phyloP scores from a whole-genome alignment of 1,140 invertebrate genomes.

The Bombus confusus region DNA sequence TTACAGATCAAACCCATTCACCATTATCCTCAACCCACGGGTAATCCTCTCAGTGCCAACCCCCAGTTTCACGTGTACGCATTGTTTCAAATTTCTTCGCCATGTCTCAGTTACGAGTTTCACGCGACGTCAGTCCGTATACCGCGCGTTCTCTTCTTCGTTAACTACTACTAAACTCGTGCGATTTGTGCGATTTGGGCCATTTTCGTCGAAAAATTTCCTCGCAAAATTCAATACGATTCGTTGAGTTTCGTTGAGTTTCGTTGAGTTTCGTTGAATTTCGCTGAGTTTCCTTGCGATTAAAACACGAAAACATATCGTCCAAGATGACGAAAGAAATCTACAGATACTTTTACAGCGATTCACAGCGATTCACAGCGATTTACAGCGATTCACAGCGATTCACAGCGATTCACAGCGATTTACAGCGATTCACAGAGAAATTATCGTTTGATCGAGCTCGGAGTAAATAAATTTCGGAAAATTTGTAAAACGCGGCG shows the following conservation, averaged over 20 bases:
- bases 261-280: too few species aligned
- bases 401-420: too few species aligned
- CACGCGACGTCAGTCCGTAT: neutral
- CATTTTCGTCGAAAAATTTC: too few species aligned
- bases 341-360: neutral
- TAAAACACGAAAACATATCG: too few species aligned
- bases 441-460: neutral
- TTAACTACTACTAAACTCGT: neutral
- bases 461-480: neutral
- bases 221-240: too few species aligned
- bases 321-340: neutral
- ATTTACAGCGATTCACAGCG: too few species aligned
- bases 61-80: conserved; percentile 79
- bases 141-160: neutral
- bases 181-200: too few species aligned
- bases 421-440: too few species aligned
- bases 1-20: conserved; percentile 63
- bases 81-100: conserved; percentile 81
- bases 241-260: too few species aligned
- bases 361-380: too few species aligned
- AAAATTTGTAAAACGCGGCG: neutral
- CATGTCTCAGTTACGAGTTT: conserved; percentile 61
- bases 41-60: conserved; percentile 65
- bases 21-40: conserved; percentile 56
- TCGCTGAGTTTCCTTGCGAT: too few species aligned